Percentiles rank a stretch among this genome's conserved stretches.
Conservation (phyloP, 2,888 invertebrate species). For the Autographa gamma region DNA sequence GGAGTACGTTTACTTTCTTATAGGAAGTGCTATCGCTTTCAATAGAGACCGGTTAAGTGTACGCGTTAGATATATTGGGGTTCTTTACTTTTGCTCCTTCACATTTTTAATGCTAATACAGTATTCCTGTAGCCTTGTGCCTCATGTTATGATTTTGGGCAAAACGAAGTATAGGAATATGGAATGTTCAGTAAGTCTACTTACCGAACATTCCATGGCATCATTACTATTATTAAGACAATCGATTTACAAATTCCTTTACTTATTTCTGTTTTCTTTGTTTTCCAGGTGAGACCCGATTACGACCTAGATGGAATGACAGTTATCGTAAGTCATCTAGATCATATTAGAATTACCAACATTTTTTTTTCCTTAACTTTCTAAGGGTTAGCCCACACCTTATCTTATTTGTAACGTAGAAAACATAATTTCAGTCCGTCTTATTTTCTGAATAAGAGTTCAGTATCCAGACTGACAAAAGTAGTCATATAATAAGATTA, state of each 20-base stretch:
- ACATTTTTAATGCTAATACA: slow-evolving; percentile 14
- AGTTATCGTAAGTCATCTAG: slow-evolving; percentile 65
- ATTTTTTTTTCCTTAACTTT: neutral
- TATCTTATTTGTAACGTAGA: too few relatives aligned
- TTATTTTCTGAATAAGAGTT: too few relatives aligned
- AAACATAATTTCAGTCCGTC: too few relatives aligned
- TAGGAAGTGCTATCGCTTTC: slow-evolving; percentile 88
- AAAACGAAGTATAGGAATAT: too few relatives aligned
- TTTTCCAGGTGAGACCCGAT: slow-evolving; percentile 81
- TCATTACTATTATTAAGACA: neutral
- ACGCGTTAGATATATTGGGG: slow-evolving; percentile 65
- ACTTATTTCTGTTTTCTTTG: slow-evolving; percentile 53
- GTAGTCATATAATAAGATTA: neutral
- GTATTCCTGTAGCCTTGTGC: neutral
- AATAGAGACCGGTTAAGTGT: slow-evolving; percentile 83
- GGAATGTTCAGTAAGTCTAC: too few relatives aligned
- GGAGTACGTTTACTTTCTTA: slow-evolving; percentile 86
- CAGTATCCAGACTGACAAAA: too few relatives aligned
- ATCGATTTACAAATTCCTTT: slow-evolving; percentile 9
- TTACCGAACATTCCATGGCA: neutral
- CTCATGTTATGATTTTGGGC: neutral
- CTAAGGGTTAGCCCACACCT: neutral
- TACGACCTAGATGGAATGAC: slow-evolving; percentile 66
- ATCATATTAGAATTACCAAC: slow-evolving; percentile 44
- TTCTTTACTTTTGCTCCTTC: slow-evolving; percentile 30